Base-by-base conservation (phyloP, 2,113 vertebrate genomes). In the Promerops cafer region DNA sequence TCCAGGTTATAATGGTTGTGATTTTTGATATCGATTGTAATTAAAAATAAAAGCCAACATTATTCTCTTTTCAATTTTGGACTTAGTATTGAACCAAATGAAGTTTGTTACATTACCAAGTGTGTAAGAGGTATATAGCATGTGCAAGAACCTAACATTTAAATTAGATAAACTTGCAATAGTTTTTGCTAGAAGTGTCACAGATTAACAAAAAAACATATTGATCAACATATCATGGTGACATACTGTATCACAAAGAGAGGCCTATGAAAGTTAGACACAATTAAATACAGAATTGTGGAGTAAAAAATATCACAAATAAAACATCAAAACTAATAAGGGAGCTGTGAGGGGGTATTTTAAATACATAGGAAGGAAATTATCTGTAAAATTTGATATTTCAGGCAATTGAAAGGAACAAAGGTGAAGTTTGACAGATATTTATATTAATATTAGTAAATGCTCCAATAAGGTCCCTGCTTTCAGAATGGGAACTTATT, bases 251-350 rank as follows among this genome's bases (percentile, higher is more conserved):
- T 74, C 74, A 60, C 11, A 70, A 91, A 71, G n/a, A 79, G 16
- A 78, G 83, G 16, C 12, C 44, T 83, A 33, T n/a, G 59, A 93
- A 85, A 87, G 9, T 16, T 54, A 89, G 37, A 68, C 30, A 39
- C 15, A 87, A 83, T 64, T 86, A 72, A 95, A 71, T 11, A 52
- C 4, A 72, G 7, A 16, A 83, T 8, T 85, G 37, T 91, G 79
- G 80, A 75, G 16, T 16, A 81, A 79, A 77, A 71, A 61, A 28
- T 53, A 65, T 40, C 17, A 81, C 64, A 93, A 93, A 91, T 76
- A 82, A 94, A 94, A 75, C 35, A 94, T 95, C n/a, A 91, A 94
- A 78, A 76, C 37, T 33, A 71, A 45, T 27, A 81, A 94, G 31
- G 10, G 12, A 95, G 63, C 7, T 21, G 7, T 35, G 42, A 89